A percentile compares a stretch with the other conserved stretches of the same genome.
Evolutionary conservation across 2,888 invertebrate species (phyloP).

Genomic region (Drosophila greeni): DNA sequence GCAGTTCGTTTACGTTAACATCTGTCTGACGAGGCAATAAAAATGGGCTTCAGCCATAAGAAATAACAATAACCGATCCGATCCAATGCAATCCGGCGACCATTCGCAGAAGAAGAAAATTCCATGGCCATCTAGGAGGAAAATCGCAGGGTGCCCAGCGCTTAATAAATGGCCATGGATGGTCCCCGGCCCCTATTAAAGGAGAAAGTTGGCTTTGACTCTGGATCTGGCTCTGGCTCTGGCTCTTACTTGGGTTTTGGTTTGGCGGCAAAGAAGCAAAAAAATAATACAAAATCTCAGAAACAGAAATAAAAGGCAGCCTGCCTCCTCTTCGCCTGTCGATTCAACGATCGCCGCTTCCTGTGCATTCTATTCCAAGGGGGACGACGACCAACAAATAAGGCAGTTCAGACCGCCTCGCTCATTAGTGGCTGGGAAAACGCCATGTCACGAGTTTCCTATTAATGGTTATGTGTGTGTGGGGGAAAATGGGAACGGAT

Average conservation of each 20-base stretch:
- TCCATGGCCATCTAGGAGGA: slow-evolving; percentile 28
- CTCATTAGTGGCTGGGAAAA: slow-evolving; percentile 64
- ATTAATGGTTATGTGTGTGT: slow-evolving; percentile 43
- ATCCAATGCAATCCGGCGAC: slow-evolving; percentile 18
- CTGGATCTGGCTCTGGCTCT: slow-evolving; percentile 11
- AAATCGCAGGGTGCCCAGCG: slow-evolving; percentile 35
- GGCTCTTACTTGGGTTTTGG: slow-evolving; percentile 4
- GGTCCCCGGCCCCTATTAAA: slow-evolving; percentile 33
- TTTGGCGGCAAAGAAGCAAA: slow-evolving; percentile 2
- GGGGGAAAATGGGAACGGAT: slow-evolving; percentile 16
- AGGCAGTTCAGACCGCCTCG: slow-evolving; percentile 44
- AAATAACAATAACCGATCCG: slow-evolving; percentile 33
- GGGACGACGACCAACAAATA: slow-evolving; percentile 51
- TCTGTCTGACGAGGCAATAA: slow-evolving; percentile 25
- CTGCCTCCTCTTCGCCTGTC: slow-evolving; percentile 32
- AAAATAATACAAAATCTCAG: slow-evolving; percentile 23
- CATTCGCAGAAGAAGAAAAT: slow-evolving; percentile 32
- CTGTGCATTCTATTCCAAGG: slow-evolving; percentile 36
- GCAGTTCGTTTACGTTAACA: slow-evolving; percentile 21
- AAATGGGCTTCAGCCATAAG: slow-evolving; percentile 34
- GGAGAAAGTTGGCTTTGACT: slow-evolving; percentile 57
- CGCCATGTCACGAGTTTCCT: slow-evolving; percentile 69
- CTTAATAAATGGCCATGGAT: slow-evolving; percentile 50
- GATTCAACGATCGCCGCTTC: slow-evolving; percentile 29
- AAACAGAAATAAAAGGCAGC: slow-evolving; percentile 35